Percentiles rank a stretch among this genome's conserved stretches.
Evolutionary conservation across 2,888 invertebrate genomes (phyloP).

Genomic region (Chymomyza procnemis): DNA sequence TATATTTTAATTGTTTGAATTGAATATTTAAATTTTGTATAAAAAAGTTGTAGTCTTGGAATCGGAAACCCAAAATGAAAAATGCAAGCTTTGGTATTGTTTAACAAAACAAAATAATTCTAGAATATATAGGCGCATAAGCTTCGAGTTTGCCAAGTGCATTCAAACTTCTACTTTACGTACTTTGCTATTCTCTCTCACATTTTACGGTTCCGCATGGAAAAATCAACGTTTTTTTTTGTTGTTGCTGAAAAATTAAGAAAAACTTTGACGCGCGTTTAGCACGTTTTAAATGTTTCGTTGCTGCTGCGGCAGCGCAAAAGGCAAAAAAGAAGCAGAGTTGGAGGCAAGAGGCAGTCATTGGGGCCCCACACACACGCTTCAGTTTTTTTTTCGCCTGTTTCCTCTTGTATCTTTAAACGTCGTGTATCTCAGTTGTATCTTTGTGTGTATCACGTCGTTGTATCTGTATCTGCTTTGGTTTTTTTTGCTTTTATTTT

Average conservation of each 20-base stretch:
- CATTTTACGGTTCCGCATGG: not conserved
- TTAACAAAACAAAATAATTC: too few relatives aligned
- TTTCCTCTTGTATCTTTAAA: slow-evolving; percentile 60
- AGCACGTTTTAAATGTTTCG: slow-evolving; percentile 72
- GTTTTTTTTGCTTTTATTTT: slow-evolving; percentile 21
- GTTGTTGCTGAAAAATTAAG: slow-evolving; percentile 57
- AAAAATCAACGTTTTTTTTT: slow-evolving; percentile 20
- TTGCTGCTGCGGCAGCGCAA: slow-evolving; percentile 10
- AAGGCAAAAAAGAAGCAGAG: not conserved
- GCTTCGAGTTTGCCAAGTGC: not conserved
- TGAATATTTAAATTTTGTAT: too few relatives aligned
- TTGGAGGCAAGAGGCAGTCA: slow-evolving; percentile 29
- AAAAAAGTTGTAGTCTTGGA: too few relatives aligned
- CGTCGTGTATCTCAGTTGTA: slow-evolving; percentile 32
- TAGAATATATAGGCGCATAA: too few relatives aligned
- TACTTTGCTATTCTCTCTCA: not conserved
- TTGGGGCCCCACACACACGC: not conserved
- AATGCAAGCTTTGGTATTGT: too few relatives aligned
- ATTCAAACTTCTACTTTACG: not conserved
- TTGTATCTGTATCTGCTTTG: slow-evolving; percentile 29
- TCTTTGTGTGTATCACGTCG: slow-evolving; percentile 48
- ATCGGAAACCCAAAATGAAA: too few relatives aligned
- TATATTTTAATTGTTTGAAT: too few relatives aligned
- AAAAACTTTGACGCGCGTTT: slow-evolving; percentile 73
- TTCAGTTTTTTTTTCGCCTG: slow-evolving; percentile 51